These are phyloP conservation scores for Trichomycterus rosablanca DNA, from an alignment of 2,113 vertebrate genomes.

Conservation along the genomic window DNA sequence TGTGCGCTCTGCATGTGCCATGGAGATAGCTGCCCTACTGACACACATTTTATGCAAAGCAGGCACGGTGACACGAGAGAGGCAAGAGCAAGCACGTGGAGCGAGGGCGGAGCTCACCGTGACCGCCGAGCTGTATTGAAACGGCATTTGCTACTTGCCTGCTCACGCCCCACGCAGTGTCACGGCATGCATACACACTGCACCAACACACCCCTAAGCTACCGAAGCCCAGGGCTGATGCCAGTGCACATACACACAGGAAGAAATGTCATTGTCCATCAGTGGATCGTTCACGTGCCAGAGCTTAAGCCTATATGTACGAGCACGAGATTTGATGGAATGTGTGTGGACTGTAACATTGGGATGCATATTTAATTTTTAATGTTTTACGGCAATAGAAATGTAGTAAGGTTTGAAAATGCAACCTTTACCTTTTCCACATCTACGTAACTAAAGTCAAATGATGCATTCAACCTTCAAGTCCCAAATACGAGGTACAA, in stretches of 20 bases:
- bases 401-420: too few species aligned
- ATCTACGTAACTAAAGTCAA: too few species aligned
- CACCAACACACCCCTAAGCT: not conserved
- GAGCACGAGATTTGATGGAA: not conserved
- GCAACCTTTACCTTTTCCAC: too few species aligned
- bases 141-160: constrained; percentile 15
- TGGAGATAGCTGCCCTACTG: constrained; percentile 68
- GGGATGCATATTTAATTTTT: too few species aligned
- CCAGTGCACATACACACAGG: too few species aligned
- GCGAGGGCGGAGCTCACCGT: constrained; percentile 71
- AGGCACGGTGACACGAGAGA: constrained; percentile 40
- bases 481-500: too few species aligned
- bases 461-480: too few species aligned
- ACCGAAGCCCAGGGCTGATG: not conserved
- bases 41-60: constrained; percentile 78
- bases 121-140: constrained; percentile 54
- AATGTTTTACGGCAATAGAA: too few species aligned
- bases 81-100: constrained; percentile 63
- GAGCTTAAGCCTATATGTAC: not conserved
- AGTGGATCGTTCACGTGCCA: constrained; percentile 11
- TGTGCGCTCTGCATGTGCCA: constrained; percentile 71
- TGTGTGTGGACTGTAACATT: too few species aligned
- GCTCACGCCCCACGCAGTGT: constrained; percentile 1
- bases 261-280: too few species aligned
- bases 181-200: constrained; percentile 1